Conservation (phyloP, 2,113 vertebrate species). For the Corythaeola cristata region DNA sequence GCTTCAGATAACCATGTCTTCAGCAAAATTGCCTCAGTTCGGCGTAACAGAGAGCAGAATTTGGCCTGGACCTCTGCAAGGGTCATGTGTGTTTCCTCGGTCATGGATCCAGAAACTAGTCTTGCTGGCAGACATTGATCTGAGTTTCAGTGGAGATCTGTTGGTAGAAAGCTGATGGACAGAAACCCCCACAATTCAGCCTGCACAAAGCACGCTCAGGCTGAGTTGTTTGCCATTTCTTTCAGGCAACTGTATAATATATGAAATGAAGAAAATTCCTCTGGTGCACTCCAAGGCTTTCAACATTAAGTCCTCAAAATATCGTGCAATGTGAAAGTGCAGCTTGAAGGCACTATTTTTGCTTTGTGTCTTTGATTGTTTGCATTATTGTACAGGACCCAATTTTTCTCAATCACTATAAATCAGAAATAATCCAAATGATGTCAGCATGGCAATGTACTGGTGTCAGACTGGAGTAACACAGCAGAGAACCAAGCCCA, state of each 20-base stretch:
- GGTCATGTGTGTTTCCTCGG: background rate
- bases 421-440: slow-evolving; percentile 65
- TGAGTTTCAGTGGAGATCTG: background rate
- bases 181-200: background rate
- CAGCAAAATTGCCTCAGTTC: background rate
- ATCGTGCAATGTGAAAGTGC: slow-evolving; percentile 1
- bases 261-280: slow-evolving; percentile 48
- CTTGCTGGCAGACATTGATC: background rate
- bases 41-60: background rate
- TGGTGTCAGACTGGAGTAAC: slow-evolving; percentile 30
- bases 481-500: background rate
- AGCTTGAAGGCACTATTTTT: slow-evolving; percentile 11
- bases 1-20: background rate
- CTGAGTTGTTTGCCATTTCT: slow-evolving; percentile 44
- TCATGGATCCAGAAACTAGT: background rate
- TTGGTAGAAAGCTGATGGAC: background rate
- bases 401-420: slow-evolving; percentile 64
- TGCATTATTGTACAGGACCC: slow-evolving; percentile 42
- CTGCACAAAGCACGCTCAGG: background rate
- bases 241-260: slow-evolving; percentile 40
- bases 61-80: background rate
- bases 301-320: slow-evolving; percentile 25
- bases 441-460: slow-evolving; percentile 31
- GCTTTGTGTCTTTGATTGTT: slow-evolving; percentile 51
- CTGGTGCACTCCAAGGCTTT: slow-evolving; percentile 31